A percentile compares a stretch with the other conserved stretches of the same genome.
Evolutionary conservation across 2,113 vertebrate species (phyloP).

Genomic region (Aphyosemion australe): DNA sequence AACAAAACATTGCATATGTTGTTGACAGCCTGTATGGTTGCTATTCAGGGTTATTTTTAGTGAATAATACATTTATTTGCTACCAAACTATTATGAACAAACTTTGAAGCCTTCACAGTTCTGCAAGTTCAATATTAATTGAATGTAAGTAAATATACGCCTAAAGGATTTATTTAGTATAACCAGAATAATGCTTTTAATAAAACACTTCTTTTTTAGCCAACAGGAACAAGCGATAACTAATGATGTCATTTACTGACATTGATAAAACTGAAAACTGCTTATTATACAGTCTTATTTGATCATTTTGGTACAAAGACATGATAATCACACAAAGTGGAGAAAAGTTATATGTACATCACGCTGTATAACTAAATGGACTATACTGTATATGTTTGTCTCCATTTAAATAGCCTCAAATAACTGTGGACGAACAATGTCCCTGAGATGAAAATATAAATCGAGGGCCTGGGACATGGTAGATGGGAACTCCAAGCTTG

Average conservation of each 20-base stretch:
- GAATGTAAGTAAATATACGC: no score
- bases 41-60: no score
- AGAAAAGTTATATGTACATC: slow-evolving; percentile 4
- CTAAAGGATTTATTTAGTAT: background rate
- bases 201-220: background rate
- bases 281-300: background rate
- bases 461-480: no score
- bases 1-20: no score
- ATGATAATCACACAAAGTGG: background rate
- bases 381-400: background rate
- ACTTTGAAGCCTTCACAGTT: no score
- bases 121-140: no score
- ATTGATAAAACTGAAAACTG: background rate
- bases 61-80: no score
- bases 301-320: slow-evolving; percentile 2
- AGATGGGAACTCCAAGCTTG: no score
- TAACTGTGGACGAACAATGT: no score
- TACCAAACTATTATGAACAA: no score
- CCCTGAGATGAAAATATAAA: no score
- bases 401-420: slow-evolving; percentile 4
- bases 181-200: background rate
- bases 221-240: background rate
- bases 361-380: background rate
- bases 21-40: no score
- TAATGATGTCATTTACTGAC: slow-evolving; percentile 3